phyloP scores from a whole-genome alignment of 2,888 invertebrate genomes.

The Lasioglossum marginatum region DNA sequence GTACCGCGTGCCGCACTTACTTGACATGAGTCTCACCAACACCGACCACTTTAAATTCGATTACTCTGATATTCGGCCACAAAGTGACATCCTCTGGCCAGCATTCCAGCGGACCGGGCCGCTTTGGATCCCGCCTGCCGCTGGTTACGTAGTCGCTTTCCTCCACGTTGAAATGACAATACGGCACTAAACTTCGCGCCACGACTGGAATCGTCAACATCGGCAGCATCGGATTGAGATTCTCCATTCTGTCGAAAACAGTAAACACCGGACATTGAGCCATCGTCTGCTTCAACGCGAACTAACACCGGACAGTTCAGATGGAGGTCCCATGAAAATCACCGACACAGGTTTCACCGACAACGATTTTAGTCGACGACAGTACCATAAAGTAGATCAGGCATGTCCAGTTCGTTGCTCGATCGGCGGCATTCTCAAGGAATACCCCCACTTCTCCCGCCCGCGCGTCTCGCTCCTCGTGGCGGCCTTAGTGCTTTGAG shows the following conservation, averaged over 20 bases:
- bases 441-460: no score
- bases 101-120: constrained; percentile 76
- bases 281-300: background rate
- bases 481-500: no score
- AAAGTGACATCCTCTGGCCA: constrained; percentile 81
- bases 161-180: constrained; percentile 89
- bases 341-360: no score
- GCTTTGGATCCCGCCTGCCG: constrained; percentile 83
- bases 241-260: constrained; percentile 83
- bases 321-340: no score
- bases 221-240: constrained; percentile 84
- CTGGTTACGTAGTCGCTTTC: constrained; percentile 88
- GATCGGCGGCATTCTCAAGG: no score
- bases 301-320: background rate
- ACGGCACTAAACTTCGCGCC: constrained; percentile 88
- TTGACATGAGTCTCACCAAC: constrained; percentile 86
- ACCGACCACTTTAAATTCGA: constrained; percentile 89
- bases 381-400: no score
- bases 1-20: constrained; percentile 74
- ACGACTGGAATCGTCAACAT: constrained; percentile 83
- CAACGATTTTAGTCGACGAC: no score
- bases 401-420: no score
- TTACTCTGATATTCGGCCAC: constrained; percentile 85
- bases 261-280: background rate
- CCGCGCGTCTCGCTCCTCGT: no score